Percentiles rank a stretch among this genome's conserved stretches.
Evolutionary conservation across 2,113 vertebrate species (phyloP).

Genomic region (Macaca mulatta): DNA sequence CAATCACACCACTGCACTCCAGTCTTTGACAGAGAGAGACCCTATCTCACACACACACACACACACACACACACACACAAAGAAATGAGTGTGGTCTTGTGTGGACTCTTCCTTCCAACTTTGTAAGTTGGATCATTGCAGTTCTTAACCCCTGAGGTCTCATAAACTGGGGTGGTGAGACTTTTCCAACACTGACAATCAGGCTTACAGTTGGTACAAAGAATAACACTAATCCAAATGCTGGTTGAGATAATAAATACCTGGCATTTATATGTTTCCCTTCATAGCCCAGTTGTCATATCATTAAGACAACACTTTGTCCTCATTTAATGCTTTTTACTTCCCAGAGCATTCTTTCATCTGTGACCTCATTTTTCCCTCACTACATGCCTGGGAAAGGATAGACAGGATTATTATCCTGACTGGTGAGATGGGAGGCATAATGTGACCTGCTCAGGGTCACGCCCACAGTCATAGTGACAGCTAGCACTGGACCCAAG

Average conservation of each 20-base stretch:
- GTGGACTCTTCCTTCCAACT: neutral
- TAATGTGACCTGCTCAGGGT: neutral
- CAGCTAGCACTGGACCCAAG: neutral
- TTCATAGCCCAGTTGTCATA: neutral
- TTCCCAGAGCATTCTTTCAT: neutral
- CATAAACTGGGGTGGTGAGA: neutral
- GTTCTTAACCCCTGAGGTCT: neutral
- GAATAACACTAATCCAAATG: neutral
- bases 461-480: neutral
- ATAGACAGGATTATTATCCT: neutral
- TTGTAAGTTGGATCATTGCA: neutral
- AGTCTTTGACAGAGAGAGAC: too few species aligned
- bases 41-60: too few species aligned
- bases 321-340: neutral
- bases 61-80: too few species aligned
- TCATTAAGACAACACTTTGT: neutral
- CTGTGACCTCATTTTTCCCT: neutral
- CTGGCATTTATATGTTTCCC: neutral
- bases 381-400: neutral
- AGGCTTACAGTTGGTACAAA: neutral
- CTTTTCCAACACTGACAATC: neutral
- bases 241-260: neutral
- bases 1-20: too few species aligned
- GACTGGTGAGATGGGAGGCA: neutral
- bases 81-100: neutral